Evolutionary conservation across 2,113 vertebrate species (phyloP), one percentile per base, ranked within the genome.

Genomic region (Embiotoca jacksoni): DNA sequence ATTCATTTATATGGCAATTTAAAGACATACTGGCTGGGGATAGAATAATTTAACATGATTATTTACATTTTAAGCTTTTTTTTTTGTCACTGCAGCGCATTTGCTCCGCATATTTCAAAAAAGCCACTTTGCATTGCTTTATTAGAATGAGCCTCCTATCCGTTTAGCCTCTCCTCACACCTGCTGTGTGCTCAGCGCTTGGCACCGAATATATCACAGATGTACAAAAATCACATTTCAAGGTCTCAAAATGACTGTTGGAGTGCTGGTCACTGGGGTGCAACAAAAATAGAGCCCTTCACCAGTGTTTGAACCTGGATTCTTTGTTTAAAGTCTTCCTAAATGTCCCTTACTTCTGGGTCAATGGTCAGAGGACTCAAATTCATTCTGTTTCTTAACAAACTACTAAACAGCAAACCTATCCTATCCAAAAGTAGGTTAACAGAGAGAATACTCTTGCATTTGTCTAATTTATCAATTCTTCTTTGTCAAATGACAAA

Each of bases 381-480:
- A 53, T 31, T 32, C 4, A 55, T 59, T 77, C n/a, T 39, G 46
- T 46, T 8, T 13, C 64, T 33, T 33, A 76, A 14, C 8, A 1
- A 46, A 16, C 15, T 13, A 36, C 60, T 44, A 11, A 44, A 13
- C 4, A 11, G 9, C 13, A 23, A 23, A 39, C 16, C 3, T 30
- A 14, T 36, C 33, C 54, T 60, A 62, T 62, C 9, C 9, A 44
- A 11, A 10, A 44, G 41, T 3, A 1, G 10, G 41, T 44, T 44
- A 70, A 36, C 32, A 30, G 44, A 71, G 13, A 5, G 4, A 64
- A 23, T 16, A 46, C 16, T 37, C 13, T 64, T 67, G 57, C 0
- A 23, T 61, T 61, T 57, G 53, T 37, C 44, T 11, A 32, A 44
- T 57, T 61, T 54, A n/a, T 71, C 15, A 49, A 36, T 52, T 57